Base-by-base conservation (phyloP, 2,888 invertebrate genomes). In the Orchesella flavescens region DNA sequence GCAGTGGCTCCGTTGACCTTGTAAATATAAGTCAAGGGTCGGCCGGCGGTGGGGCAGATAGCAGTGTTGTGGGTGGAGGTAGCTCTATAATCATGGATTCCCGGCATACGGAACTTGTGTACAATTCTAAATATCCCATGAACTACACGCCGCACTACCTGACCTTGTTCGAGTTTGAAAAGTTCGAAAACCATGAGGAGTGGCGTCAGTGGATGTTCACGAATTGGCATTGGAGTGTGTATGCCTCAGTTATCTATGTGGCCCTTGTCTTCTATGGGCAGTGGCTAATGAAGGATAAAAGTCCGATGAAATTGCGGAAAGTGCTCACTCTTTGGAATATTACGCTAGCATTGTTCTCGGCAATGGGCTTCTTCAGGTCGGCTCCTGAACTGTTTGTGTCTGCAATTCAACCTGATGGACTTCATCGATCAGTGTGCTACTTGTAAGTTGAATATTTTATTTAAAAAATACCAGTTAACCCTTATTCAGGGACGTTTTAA, bases 151-250 rank as follows among this genome's bases (percentile, higher is more conserved):
- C 86, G 3, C 53, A 78, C 34, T 86, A 86, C 61, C 17, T 86
- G 66, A 85, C 71, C 10, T 65, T 86, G 46, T 85, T 74, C 43
- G 81, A 84, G 21, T 86, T 86, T 75, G 86, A 86, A 66, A 86
- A 81, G 78, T 86, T 83, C 21, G 82, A 82, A 15, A 83, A 85
- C 21, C 86, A 86, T 66, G 85, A 86, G 49, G 77, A 71, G n/a
- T 84, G 83, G 84, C 63, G 86, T n/a, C 76, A 84, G 13, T 86
- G 86, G 86, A 86, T 86, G 86, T 76, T 17, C 15, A 23, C 46
- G 43, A 74, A 85, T 72, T 86, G 86, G 86, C 86, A 86, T 23
- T 86, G 80, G 80, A 86, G 86, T 75, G 74, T 86, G 43, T 86
- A 84, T 71, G 80, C 83, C 23, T 84, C 84, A 4, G 81, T 61